A percentile compares a stretch with the other conserved stretches of the same genome.
These are phyloP conservation scores for Gracilinanus agilis DNA, from an alignment of 2,113 vertebrate species.

Conservation along the genomic window DNA sequence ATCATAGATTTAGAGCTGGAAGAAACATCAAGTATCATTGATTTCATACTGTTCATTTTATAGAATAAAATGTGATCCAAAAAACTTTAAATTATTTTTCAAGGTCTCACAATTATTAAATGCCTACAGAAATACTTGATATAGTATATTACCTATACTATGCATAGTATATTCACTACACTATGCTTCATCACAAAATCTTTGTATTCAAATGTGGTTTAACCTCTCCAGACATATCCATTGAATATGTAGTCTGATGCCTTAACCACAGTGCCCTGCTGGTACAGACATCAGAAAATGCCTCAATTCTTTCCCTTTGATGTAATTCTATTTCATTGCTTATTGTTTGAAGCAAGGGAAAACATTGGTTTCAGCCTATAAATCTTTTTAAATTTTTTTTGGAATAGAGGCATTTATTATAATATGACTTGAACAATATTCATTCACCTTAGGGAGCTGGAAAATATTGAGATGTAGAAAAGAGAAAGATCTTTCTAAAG, in stretches of 20 bases:
- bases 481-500: neutral
- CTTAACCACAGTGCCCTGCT: neutral
- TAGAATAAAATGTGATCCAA: neutral
- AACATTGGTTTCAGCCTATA: neutral
- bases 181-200: neutral
- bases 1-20: neutral
- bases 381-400: neutral
- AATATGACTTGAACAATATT: neutral
- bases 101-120: neutral
- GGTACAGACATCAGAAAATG: neutral
- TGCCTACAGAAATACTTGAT: neutral
- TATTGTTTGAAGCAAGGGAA: neutral
- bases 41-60: neutral
- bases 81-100: neutral
- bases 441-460: neutral
- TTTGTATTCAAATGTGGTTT: neutral
- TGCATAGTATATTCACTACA: neutral
- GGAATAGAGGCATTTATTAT: neutral
- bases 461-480: neutral
- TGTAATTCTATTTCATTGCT: neutral
- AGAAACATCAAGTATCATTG: neutral
- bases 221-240: neutral
- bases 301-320: neutral
- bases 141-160: too few relatives aligned
- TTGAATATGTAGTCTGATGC: neutral